Evolutionary conservation across 2,797 vertebrate genomes (phyloP).

Genomic region (Uromys caudimaculatus): DNA sequence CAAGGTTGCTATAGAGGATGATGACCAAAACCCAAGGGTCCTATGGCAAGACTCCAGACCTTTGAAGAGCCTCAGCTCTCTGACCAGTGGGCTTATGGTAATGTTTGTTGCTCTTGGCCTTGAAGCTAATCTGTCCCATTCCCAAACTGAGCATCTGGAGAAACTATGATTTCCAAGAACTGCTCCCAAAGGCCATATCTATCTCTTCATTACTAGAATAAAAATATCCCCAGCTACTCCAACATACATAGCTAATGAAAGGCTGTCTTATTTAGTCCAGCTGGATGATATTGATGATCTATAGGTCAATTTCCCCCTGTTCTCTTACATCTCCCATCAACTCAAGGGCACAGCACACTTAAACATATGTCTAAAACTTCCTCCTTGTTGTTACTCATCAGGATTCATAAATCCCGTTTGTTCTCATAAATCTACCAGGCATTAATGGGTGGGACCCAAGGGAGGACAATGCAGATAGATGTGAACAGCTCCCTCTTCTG

Average conservation of each 20-base stretch:
- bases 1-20: constrained; percentile 45
- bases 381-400: constrained; percentile 56
- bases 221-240: constrained; percentile 75
- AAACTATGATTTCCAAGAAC: constrained; percentile 78
- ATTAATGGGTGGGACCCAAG: constrained; percentile 63
- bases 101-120: constrained; percentile 82
- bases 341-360: constrained; percentile 59
- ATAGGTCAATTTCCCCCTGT: constrained; percentile 60
- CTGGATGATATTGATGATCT: constrained; percentile 67
- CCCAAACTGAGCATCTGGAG: constrained; percentile 79
- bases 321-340: constrained; percentile 60
- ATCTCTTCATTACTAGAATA: constrained; percentile 79
- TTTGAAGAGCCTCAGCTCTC: constrained; percentile 69
- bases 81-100: constrained; percentile 60
- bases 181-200: constrained; percentile 80
- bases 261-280: constrained; percentile 76
- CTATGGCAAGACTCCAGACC: constrained; percentile 59
- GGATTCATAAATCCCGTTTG: constrained; percentile 67
- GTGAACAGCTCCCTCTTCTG: constrained; percentile 16
- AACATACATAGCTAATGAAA: constrained; percentile 75
- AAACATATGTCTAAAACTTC: constrained; percentile 72
- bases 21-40: constrained; percentile 66
- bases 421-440: constrained; percentile 72
- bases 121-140: constrained; percentile 68
- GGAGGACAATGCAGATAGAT: background rate